A percentile compares a stretch with the other conserved stretches of the same genome.
These are phyloP conservation scores for Datnioides undecimradiatus DNA, from an alignment of 2,113 vertebrate genomes.

Conservation along the genomic window DNA sequence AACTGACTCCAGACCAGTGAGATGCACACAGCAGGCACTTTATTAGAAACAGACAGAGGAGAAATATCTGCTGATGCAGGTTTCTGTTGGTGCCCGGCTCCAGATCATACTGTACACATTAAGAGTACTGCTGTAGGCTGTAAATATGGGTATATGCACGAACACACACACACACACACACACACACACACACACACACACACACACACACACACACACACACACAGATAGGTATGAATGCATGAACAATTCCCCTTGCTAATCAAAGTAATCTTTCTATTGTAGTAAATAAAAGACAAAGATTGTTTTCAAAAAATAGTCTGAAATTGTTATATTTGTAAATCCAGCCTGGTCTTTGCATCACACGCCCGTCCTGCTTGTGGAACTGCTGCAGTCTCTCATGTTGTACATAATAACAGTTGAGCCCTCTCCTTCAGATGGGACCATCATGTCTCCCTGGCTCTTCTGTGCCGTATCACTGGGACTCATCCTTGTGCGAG, in stretches of 20 bases:
- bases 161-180: too few relatives aligned
- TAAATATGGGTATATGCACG: too few relatives aligned
- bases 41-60: slow-evolving; percentile 15
- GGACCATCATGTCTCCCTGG: slow-evolving; percentile 5
- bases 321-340: too few relatives aligned
- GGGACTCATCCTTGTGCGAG: too few relatives aligned
- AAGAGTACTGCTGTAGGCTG: too few relatives aligned
- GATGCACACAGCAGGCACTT: neutral
- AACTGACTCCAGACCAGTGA: slow-evolving; percentile 21
- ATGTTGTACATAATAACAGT: neutral
- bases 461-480: slow-evolving; percentile 6
- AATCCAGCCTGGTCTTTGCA: neutral
- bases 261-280: too few relatives aligned
- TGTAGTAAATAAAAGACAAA: neutral
- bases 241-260: too few relatives aligned
- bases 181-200: too few relatives aligned
- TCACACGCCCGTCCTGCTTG: neutral
- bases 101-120: neutral
- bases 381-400: neutral
- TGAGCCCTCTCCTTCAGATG: neutral
- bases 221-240: too few relatives aligned
- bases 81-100: neutral
- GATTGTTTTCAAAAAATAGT: neutral
- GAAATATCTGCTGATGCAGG: neutral
- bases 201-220: too few relatives aligned